These are phyloP conservation scores for Pollenia angustigena DNA, from an alignment of 2,888 invertebrate species.

Conservation along the genomic window DNA sequence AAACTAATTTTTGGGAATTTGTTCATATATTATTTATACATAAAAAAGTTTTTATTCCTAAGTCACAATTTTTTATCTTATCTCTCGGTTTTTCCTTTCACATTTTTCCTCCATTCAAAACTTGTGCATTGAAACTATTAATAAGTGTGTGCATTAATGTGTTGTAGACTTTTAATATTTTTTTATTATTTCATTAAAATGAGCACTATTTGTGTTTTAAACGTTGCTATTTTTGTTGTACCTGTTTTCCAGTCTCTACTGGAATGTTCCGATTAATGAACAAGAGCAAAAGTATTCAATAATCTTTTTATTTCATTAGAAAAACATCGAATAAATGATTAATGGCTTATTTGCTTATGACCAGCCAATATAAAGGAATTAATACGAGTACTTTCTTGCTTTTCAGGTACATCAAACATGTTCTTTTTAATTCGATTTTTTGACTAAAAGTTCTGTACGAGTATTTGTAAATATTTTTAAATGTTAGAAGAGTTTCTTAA, in stretches of 20 bases:
- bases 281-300: slow-evolving; percentile 11
- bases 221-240: background rate
- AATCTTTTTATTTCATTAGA: slow-evolving; percentile 5
- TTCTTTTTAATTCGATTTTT: background rate
- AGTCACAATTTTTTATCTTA: slow-evolving; percentile 43
- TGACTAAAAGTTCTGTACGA: too few species aligned
- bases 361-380: too few species aligned
- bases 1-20: slow-evolving; percentile 27
- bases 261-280: too few species aligned
- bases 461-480: too few species aligned
- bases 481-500: too few species aligned
- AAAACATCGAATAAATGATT: background rate
- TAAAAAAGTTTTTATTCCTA: background rate
- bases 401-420: too few species aligned
- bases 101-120: background rate
- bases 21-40: background rate
- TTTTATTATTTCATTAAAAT: background rate
- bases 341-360: background rate
- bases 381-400: too few species aligned
- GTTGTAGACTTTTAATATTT: too few species aligned
- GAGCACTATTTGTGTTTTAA: background rate
- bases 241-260: background rate
- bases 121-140: slow-evolving; percentile 36
- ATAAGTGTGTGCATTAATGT: background rate
- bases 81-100: background rate